Evolutionary conservation across 2,113 vertebrate species (phyloP), one percentile per base, ranked within the genome.

Genomic region (Rhinolophus sinicus): DNA sequence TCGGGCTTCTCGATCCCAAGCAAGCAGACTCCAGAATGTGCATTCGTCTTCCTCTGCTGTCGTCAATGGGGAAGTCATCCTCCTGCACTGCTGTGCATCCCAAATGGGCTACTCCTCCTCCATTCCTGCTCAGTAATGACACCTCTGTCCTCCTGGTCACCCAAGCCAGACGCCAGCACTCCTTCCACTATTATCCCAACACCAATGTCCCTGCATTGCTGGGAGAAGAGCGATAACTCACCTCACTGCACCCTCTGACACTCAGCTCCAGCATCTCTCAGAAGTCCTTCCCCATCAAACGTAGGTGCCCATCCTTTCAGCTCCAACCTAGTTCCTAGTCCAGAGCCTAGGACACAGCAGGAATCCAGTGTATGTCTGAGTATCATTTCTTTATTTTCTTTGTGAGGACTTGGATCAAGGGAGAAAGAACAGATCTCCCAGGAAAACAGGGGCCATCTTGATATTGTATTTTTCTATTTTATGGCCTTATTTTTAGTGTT

Each of bases 401-500:
- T 58, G 69, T 83, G 56, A 73, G n/a, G 38, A 58, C 30, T 90
- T 69, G 87, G 69, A 81, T 91, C 85, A 84, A 78, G 30, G 75
- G 60, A 85, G 76, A 89, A 89, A 94, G 72, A 92, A 40, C 33
- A 87, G 35, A 81, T 96, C 88, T 90, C 87, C 69, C 62, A 13
- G 82, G 93, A 90, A 94, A 92, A 81, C 38, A 40, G 50, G 7
- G 77, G 50, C 93, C 84, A 97, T 93, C 94, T 92, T n/a, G 82
- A 64, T 88, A 92, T 75, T 90, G 81, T 88, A 85, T 72, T 94
- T 96, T 95, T 95, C 96, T 76, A 86, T 91, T 87, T 94, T 93
- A 88, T 54, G 52, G 62, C 54, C 96, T 93, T 88, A 78, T 90
- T 94, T 93, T 88, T 76, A 94, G 76, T 82, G 88, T 95, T 94